Base-by-base conservation (phyloP, 2,888 invertebrate species). In the Leucophenga montana region DNA sequence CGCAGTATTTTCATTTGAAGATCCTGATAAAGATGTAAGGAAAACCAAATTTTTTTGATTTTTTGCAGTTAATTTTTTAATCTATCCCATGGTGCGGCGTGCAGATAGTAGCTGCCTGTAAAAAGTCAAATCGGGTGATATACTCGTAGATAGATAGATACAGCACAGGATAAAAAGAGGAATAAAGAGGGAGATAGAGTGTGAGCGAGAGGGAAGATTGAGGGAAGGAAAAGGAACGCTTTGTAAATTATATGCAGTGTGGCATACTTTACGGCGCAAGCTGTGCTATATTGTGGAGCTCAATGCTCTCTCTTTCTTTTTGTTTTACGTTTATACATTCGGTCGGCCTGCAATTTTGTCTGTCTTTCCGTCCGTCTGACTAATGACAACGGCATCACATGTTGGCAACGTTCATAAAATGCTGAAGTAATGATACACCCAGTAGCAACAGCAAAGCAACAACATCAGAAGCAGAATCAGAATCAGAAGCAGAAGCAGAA, bases 351-450 rank as follows among this genome's bases (percentile, higher is more conserved):
- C 13, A 20, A 18, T 44, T 46, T 14, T 27, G 56, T 20, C 56
- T 1, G 56, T 46, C 62, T 3, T 11, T 46, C 46, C 11, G 62
- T 59, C 70, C 72, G 73, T 69, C 76, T 72, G 76, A 80, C 80
- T 82, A 82, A 82, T 82, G 81, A 78, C 79, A 80, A 71, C 75
- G 76, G 77, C 77, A 79, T 67, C 78, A 77, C 73, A 69, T 79
- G 78, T 71, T 70, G 71, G 69, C 77, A 79, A 74, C 79, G 79
- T 78, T 77, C 77, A 80, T 76, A 76, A 83, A 83, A 82, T 85
- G 78, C 77, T 75, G 83, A 81, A 84, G 82, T 82, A 82, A 74
- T 75, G 76, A 75, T 69, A 70, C 68, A 66, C n/a, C 13, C n/a
- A 69, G 68, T 72, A 68, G 67, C 67, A 39, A 11, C 66, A 73